These are phyloP conservation scores for Trissoscelio sp. DNA, from an alignment of 2,888 invertebrate genomes.

Conservation along the genomic window DNA sequence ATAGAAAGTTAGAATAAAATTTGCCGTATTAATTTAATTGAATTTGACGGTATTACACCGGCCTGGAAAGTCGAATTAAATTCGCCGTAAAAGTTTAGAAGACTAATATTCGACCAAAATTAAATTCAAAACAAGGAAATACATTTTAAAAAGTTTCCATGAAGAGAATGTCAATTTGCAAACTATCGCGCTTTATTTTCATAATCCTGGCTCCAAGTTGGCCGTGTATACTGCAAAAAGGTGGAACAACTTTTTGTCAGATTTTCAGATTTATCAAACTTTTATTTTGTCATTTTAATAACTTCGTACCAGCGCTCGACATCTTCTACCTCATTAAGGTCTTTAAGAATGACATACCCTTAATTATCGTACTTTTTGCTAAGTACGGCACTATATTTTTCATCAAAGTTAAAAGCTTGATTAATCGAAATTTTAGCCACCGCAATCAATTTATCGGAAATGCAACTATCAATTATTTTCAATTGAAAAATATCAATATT, in stretches of 20 bases:
- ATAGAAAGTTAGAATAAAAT: background rate
- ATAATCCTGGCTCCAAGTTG: conserved; percentile 17
- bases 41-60: conserved; percentile 2
- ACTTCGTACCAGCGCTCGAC: background rate
- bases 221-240: background rate
- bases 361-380: too few species aligned
- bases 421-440: background rate
- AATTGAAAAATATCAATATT: background rate
- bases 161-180: conserved; percentile 31
- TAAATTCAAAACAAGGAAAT: conserved; percentile 33
- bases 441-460: background rate
- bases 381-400: too few species aligned
- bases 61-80: conserved; percentile 1
- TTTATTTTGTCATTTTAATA: conserved; percentile 16
- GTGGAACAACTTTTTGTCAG: conserved; percentile 8
- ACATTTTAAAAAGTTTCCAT: conserved; percentile 4
- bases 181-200: conserved; percentile 33
- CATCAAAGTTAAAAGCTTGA: background rate
- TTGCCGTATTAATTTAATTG: conserved; percentile 14
- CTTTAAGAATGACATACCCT: background rate
- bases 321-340: conserved; percentile 4
- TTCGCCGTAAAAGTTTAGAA: conserved; percentile 23
- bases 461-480: background rate
- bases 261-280: conserved; percentile 30
- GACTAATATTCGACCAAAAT: conserved; percentile 31